Percentiles rank a stretch among this genome's conserved stretches.
These are phyloP conservation scores for Phenganax subtilis DNA, from an alignment of 92 coral and sea anemone species.

Conservation along the genomic window DNA sequence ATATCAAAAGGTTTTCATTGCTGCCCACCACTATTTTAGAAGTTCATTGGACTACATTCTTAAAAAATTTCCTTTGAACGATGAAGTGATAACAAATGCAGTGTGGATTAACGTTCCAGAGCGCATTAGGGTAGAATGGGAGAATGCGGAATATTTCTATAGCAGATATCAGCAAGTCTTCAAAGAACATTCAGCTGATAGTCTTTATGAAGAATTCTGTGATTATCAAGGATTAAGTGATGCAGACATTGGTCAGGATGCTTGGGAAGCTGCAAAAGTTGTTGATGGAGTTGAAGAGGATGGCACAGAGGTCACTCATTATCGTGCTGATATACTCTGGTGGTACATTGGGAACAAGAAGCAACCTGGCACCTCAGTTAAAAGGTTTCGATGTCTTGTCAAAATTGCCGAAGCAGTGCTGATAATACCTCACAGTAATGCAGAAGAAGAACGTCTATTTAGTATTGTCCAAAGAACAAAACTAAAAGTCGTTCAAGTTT, in stretches of 20 bases:
- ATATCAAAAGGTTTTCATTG: slow-evolving; percentile 22
- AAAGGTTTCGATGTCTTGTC: slow-evolving; percentile 28
- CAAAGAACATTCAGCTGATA: slow-evolving; percentile 28
- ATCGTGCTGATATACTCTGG: slow-evolving; percentile 30
- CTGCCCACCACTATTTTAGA: slow-evolving; percentile 48
- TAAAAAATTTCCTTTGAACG: slow-evolving; percentile 40
- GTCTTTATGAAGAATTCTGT: slow-evolving; percentile 48
- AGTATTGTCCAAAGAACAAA: slow-evolving; percentile 49
- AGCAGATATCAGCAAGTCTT: slow-evolving; percentile 30
- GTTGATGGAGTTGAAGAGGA: slow-evolving; percentile 38
- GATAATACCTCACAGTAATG: too few relatives aligned
- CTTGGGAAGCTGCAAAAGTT: slow-evolving; percentile 46
- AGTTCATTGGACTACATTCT: slow-evolving; percentile 39
- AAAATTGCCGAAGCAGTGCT: slow-evolving; percentile 30
- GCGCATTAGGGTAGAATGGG: slow-evolving; percentile 43
- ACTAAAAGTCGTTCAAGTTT: slow-evolving; percentile 26
- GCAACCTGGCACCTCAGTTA: slow-evolving; percentile 38
- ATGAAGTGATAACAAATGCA: slow-evolving; percentile 38
- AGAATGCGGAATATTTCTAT: slow-evolving; percentile 45
- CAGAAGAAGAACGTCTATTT: neutral
- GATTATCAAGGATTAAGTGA: slow-evolving; percentile 46
- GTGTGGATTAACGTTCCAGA: slow-evolving; percentile 40
- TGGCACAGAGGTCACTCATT: slow-evolving; percentile 34
- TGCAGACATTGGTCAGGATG: slow-evolving; percentile 22
- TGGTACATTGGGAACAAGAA: slow-evolving; percentile 31